Evolutionary conservation across 2,113 vertebrate genomes (phyloP).

Genomic region (Galemys pyrenaicus): DNA sequence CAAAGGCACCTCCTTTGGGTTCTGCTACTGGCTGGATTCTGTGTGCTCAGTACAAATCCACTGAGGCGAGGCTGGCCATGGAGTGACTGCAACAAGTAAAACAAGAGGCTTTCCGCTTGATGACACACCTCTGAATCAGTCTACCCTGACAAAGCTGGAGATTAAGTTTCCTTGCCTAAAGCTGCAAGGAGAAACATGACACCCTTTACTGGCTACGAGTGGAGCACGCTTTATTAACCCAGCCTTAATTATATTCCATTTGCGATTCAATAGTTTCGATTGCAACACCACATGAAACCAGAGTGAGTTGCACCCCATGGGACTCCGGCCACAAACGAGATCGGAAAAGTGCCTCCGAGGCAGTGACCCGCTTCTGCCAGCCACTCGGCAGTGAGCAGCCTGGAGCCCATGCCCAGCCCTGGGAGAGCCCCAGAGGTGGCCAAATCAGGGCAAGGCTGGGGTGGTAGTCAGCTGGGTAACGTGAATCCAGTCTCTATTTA

Average conservation of each 20-base stretch:
- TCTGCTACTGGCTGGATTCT: neutral
- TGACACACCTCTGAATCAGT: constrained; percentile 83
- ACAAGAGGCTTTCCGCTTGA: constrained; percentile 65
- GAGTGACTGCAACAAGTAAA: constrained; percentile 58
- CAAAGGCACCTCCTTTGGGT: neutral
- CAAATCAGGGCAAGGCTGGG: neutral
- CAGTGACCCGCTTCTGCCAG: constrained; percentile 63
- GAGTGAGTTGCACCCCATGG: constrained; percentile 66
- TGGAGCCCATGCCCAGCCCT: neutral
- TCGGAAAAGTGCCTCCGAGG: constrained; percentile 64
- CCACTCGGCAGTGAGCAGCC: neutral
- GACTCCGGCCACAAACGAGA: constrained; percentile 64
- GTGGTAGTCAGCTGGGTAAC: neutral
- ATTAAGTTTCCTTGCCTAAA: constrained; percentile 83
- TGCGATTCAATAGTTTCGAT: constrained; percentile 87
- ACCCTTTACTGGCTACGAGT: constrained; percentile 80
- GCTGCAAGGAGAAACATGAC: constrained; percentile 83
- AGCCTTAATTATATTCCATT: constrained; percentile 82
- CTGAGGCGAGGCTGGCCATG: neutral
- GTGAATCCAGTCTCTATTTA: neutral
- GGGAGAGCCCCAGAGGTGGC: constrained; percentile 25
- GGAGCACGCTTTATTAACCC: constrained; percentile 83
- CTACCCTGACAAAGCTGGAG: constrained; percentile 75
- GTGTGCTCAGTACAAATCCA: neutral
- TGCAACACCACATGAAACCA: constrained; percentile 86